phyloP scores from a whole-genome alignment of 2,888 invertebrate species.

The Hemithea aestivaria region DNA sequence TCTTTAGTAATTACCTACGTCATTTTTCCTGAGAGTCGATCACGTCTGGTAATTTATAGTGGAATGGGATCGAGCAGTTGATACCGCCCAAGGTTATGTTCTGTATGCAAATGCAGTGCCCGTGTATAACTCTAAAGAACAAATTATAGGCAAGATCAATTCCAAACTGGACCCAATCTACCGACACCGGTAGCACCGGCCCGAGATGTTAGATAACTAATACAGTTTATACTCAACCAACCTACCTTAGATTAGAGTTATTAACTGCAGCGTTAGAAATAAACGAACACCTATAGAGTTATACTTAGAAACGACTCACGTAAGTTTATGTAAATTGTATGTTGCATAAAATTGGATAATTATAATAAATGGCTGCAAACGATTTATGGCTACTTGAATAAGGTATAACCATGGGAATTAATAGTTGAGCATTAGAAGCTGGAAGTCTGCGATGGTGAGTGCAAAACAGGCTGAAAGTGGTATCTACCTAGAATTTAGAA shows the following conservation, averaged over 20 bases:
- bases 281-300: conserved; percentile 17
- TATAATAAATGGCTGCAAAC: conserved; percentile 22
- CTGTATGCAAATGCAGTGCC: conserved; percentile 39
- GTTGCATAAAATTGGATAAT: conserved; percentile 21
- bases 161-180: conserved; percentile 27
- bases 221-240: conserved; percentile 16
- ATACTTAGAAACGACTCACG: conserved; percentile 21
- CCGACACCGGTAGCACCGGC: conserved; percentile 33
- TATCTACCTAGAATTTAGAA: too few species aligned
- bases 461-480: too few species aligned
- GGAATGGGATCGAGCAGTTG: conserved; percentile 17
- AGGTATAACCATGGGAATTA: too few species aligned
- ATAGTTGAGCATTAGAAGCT: too few species aligned
- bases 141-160: conserved; percentile 41
- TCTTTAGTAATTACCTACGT: conserved; percentile 29
- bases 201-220: conserved; percentile 33
- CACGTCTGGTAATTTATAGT: conserved; percentile 32
- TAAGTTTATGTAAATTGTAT: conserved; percentile 25
- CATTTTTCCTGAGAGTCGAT: conserved; percentile 28
- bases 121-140: conserved; percentile 25
- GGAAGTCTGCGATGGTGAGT: too few species aligned
- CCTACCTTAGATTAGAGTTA: conserved; percentile 27
- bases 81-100: conserved; percentile 40
- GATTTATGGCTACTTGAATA: conserved; percentile 12
- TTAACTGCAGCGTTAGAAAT: conserved; percentile 24